These are phyloP conservation scores for Tipula confusa DNA, from an alignment of 2,888 invertebrate species.

Conservation along the genomic window DNA sequence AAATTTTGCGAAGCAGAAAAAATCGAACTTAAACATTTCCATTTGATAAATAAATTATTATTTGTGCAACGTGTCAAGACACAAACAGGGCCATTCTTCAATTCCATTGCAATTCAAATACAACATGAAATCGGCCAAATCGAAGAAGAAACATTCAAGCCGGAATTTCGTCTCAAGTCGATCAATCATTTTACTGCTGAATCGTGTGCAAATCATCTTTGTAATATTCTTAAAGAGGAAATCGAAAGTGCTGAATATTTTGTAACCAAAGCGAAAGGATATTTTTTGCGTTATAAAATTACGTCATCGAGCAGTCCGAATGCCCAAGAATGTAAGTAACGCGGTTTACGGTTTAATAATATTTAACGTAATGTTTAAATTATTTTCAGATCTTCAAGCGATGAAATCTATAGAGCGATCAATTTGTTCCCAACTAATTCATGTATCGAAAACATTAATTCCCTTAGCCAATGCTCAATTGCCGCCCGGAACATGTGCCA, in stretches of 20 bases:
- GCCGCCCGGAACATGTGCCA: conserved; percentile 54
- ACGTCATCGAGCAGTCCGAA: conserved; percentile 44
- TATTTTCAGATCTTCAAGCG: conserved; percentile 47
- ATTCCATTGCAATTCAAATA: conserved; percentile 43
- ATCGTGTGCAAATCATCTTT: conserved; percentile 42
- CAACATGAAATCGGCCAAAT: conserved; percentile 42
- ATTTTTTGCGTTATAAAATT: conserved; percentile 49
- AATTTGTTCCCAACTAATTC: conserved; percentile 56
- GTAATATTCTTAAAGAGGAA: conserved; percentile 44
- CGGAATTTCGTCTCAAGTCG: conserved; percentile 42
- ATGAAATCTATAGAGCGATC: conserved; percentile 55
- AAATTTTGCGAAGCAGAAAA: conserved; percentile 44
- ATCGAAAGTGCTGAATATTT: conserved; percentile 47
- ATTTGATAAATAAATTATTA: conserved; percentile 44
- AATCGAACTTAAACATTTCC: conserved; percentile 41
- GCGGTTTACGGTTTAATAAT: not conserved
- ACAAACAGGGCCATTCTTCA: conserved; percentile 46
- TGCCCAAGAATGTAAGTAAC: conserved; percentile 45
- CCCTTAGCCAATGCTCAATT: conserved; percentile 53
- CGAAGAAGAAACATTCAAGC: conserved; percentile 36
- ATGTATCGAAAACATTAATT: conserved; percentile 53
- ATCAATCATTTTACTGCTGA: conserved; percentile 42
- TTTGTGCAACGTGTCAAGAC: conserved; percentile 47
- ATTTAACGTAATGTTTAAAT: too few relatives aligned
- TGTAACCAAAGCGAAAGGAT: conserved; percentile 50